Evolutionary conservation across 2,113 vertebrate genomes (phyloP).

Genomic region (Psilopogon haemacephalus): DNA sequence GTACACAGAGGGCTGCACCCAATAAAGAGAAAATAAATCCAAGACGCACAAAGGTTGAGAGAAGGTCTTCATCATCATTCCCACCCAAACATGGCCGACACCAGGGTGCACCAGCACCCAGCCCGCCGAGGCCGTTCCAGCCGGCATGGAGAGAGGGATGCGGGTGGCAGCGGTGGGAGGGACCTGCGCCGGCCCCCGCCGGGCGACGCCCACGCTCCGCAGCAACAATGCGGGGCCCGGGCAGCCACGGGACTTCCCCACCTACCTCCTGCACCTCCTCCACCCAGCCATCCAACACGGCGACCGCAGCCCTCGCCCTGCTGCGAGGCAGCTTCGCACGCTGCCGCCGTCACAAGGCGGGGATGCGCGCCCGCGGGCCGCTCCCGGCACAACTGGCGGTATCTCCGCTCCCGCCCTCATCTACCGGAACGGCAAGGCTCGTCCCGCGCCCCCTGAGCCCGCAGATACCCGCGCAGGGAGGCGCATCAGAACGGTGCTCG

Average conservation of each 20-base stretch:
- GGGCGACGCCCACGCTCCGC: constrained; percentile 21
- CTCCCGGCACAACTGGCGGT: neutral
- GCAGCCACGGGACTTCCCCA: neutral
- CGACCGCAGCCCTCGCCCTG: neutral
- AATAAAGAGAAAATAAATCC: neutral
- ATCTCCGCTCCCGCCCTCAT: neutral
- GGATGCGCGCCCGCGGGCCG: neutral
- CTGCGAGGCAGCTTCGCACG: neutral
- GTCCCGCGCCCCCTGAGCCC: neutral
- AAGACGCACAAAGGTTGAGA: neutral
- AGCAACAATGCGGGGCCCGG: neutral
- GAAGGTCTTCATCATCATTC: constrained; percentile 21
- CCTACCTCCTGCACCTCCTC: neutral
- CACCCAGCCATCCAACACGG: neutral
- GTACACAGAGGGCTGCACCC: neutral
- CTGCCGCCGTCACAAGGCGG: neutral
- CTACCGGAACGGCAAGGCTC: no score
- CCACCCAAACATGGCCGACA: constrained; percentile 71
- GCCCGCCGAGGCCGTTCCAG: neutral
- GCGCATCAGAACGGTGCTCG: neutral
- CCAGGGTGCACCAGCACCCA: neutral
- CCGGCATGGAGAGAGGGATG: neutral
- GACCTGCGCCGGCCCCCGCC: neutral
- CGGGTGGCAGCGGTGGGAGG: neutral
- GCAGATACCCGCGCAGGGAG: neutral